Percentiles rank a stretch among this genome's conserved stretches.
Evolutionary conservation across 1,140 invertebrate species (phyloP).

Genomic region (Planococcus citri): DNA sequence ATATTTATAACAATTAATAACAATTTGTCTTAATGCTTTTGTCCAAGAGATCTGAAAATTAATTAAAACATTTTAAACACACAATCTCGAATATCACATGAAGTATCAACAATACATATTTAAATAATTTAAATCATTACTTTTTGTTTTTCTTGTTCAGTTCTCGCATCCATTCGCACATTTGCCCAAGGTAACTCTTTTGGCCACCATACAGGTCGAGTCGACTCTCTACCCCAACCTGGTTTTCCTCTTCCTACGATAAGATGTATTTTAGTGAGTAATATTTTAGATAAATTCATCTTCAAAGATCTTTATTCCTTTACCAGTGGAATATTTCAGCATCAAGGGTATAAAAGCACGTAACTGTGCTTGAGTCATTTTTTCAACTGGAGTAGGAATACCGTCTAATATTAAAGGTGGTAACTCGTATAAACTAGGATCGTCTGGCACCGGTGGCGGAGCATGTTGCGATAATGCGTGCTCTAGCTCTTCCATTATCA

Average conservation of each 20-base stretch:
- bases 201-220: constrained; percentile 93
- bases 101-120: not conserved
- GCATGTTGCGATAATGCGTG: constrained; percentile 84
- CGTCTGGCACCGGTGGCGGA: constrained; percentile 79
- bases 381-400: constrained; percentile 94
- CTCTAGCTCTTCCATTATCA: constrained; percentile 91
- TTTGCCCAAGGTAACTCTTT: constrained; percentile 95
- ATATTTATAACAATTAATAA: constrained; percentile 97
- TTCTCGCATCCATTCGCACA: constrained; percentile 89
- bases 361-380: constrained; percentile 96
- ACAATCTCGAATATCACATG: not conserved
- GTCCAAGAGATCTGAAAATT: constrained; percentile 86
- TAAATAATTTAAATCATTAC: constrained; percentile 39
- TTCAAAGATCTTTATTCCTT: constrained; percentile 10
- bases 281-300: too few relatives aligned
- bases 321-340: constrained; percentile 89
- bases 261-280: constrained; percentile 13
- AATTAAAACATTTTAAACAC: not conserved
- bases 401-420: constrained; percentile 92
- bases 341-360: constrained; percentile 94
- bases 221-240: constrained; percentile 92
- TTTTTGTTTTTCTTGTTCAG: constrained; percentile 94
- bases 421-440: constrained; percentile 84
- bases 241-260: constrained; percentile 77
- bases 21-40: constrained; percentile 90